phyloP scores from a whole-genome alignment of 2,797 vertebrate genomes.

The Dicrostonyx torquatus region DNA sequence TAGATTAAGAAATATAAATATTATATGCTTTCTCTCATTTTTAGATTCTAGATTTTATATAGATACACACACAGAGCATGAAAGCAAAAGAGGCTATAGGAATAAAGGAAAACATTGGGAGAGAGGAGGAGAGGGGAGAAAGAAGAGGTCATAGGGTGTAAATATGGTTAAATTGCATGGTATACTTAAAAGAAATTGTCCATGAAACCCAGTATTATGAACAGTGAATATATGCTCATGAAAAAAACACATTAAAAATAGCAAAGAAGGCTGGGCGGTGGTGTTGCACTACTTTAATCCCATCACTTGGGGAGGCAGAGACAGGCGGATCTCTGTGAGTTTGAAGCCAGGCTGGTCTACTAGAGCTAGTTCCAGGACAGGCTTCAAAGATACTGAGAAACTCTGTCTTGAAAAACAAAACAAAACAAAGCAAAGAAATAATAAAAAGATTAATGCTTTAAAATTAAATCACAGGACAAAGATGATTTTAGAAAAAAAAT shows the following conservation, averaged over 20 bases:
- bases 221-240: background rate
- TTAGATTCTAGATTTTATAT: background rate
- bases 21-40: background rate
- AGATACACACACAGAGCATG: background rate
- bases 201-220: background rate
- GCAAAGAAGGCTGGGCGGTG: background rate
- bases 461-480: background rate
- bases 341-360: too few species aligned
- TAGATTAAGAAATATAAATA: background rate
- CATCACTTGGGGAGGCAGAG: too few species aligned
- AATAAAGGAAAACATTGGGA: background rate
- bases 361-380: too few species aligned
- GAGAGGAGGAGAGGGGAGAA: background rate
- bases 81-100: background rate
- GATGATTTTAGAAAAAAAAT: background rate
- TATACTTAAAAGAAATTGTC: background rate
- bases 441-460: background rate
- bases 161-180: background rate
- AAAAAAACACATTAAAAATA: background rate
- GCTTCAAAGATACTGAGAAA: too few species aligned
- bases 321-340: too few species aligned
- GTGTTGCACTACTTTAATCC: too few species aligned
- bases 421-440: background rate
- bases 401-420: too few species aligned
- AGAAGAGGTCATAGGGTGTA: background rate